Evolutionary conservation across 23 tunicate genomes (phyloP).

Genomic region (Ascidia mentula): DNA sequence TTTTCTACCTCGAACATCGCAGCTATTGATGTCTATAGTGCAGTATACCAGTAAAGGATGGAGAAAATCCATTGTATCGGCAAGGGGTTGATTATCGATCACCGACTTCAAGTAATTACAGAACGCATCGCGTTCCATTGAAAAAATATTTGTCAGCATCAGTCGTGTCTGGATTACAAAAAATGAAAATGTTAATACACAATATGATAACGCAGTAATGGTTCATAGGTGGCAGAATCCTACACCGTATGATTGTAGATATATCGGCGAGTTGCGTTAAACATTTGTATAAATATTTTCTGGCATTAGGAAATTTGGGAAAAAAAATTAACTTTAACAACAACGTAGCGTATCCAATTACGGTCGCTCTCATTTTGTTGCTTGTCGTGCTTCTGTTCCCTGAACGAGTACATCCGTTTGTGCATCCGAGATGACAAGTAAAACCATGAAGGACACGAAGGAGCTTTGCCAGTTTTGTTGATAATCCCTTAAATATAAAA

Average conservation of each 20-base stretch:
- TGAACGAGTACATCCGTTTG: slow-evolving; percentile 34
- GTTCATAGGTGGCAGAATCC: neutral
- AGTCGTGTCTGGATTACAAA: slow-evolving; percentile 40
- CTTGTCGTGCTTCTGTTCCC: slow-evolving; percentile 39
- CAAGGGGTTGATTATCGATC: slow-evolving; percentile 23
- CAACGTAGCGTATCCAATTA: too few relatives aligned
- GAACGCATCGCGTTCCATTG: slow-evolving; percentile 16
- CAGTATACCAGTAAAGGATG: slow-evolving; percentile 62
- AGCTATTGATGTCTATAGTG: slow-evolving; percentile 37
- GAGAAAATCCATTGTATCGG: slow-evolving; percentile 38
- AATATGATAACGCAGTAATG: neutral
- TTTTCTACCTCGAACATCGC: slow-evolving; percentile 58
- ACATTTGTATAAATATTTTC: too few relatives aligned
- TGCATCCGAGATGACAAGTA: slow-evolving; percentile 38
- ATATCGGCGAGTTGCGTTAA: too few relatives aligned
- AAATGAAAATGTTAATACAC: neutral
- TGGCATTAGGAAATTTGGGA: too few relatives aligned
- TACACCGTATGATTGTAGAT: too few relatives aligned
- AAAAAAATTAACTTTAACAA: too few relatives aligned
- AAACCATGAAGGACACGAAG: slow-evolving; percentile 32
- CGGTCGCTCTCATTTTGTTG: slow-evolving; percentile 56
- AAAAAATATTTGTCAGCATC: slow-evolving; percentile 29
- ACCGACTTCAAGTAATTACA: slow-evolving; percentile 20
- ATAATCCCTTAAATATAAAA: neutral
- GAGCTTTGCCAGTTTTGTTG: neutral